These are phyloP conservation scores for Xanthorhoe designata DNA, from an alignment of 2,888 invertebrate genomes.

Conservation along the genomic window DNA sequence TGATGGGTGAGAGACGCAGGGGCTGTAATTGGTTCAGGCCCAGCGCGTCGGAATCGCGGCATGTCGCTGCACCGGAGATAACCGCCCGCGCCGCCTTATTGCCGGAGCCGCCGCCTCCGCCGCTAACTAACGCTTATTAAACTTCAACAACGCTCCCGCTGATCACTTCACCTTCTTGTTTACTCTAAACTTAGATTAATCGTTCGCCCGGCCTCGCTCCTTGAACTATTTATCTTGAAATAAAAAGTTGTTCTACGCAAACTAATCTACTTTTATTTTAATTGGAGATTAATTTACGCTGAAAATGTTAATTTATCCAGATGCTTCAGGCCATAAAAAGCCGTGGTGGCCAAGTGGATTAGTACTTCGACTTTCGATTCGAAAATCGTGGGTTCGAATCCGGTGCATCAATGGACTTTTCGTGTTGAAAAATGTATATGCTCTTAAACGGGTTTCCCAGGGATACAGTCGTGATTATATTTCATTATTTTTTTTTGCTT, in stretches of 20 bases:
- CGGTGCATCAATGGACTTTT: no score
- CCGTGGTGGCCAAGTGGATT: no score
- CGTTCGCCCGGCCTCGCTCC: constrained; percentile 68
- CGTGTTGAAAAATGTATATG: no score
- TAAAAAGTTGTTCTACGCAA: constrained; percentile 49
- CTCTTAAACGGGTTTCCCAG: no score
- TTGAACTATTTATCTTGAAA: constrained; percentile 67
- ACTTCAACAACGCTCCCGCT: constrained; percentile 82
- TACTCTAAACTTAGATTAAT: constrained; percentile 84
- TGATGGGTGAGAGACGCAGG: constrained; percentile 49
- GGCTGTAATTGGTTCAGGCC: constrained; percentile 61
- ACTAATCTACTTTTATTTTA: constrained; percentile 39
- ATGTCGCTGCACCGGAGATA: constrained; percentile 75
- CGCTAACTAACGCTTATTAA: constrained; percentile 84
- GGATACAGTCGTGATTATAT: no score
- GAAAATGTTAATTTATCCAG: constrained; percentile 32
- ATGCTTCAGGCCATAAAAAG: no score
- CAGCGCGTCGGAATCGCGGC: constrained; percentile 36
- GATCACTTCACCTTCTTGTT: constrained; percentile 85
- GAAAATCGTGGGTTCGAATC: no score
- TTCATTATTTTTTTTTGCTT: no score
- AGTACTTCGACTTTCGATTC: no score
- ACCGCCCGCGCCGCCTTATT: constrained; percentile 68
- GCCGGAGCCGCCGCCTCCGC: constrained; percentile 65
- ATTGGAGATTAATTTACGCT: constrained; percentile 37